Conservation (phyloP, 2,113 vertebrate genomes). For the Physeter macrocephalus region DNA sequence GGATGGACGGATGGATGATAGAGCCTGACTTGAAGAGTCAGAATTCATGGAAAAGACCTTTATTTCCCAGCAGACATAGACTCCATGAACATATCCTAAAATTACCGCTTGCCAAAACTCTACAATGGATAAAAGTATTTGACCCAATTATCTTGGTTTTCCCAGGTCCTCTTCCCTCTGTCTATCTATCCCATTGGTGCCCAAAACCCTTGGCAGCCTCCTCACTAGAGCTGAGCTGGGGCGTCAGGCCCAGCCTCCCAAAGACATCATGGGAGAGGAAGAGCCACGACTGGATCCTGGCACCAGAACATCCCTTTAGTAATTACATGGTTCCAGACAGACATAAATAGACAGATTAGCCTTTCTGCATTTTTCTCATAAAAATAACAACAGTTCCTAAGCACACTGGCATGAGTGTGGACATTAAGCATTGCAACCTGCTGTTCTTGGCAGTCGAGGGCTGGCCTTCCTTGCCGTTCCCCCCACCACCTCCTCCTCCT, state of each 20-base stretch:
- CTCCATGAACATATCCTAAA: background rate
- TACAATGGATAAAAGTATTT: conserved; percentile 16
- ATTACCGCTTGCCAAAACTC: conserved; percentile 3
- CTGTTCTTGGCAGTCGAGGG: conserved; percentile 81
- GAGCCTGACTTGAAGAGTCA: background rate
- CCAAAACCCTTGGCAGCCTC: background rate
- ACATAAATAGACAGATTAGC: conserved; percentile 85
- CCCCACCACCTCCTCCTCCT: conserved; percentile 55
- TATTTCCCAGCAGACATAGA: background rate
- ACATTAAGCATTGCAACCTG: conserved; percentile 84
- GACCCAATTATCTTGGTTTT: conserved; percentile 43
- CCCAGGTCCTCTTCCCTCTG: conserved; percentile 42
- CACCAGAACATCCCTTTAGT: conserved; percentile 76
- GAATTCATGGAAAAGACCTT: background rate
- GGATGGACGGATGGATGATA: background rate
- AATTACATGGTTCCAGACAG: conserved; percentile 83
- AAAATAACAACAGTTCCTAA: conserved; percentile 85
- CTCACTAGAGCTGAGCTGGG: conserved; percentile 22
- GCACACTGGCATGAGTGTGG: conserved; percentile 77
- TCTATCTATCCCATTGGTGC: conserved; percentile 3
- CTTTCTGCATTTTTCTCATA: conserved; percentile 85
- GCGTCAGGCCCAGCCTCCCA: conserved; percentile 50
- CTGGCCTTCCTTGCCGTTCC: conserved; percentile 77
- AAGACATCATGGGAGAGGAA: conserved; percentile 75
- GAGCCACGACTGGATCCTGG: conserved; percentile 73